These are phyloP conservation scores for Aramus guarauna DNA, from an alignment of 2,113 vertebrate species.

Conservation along the genomic window DNA sequence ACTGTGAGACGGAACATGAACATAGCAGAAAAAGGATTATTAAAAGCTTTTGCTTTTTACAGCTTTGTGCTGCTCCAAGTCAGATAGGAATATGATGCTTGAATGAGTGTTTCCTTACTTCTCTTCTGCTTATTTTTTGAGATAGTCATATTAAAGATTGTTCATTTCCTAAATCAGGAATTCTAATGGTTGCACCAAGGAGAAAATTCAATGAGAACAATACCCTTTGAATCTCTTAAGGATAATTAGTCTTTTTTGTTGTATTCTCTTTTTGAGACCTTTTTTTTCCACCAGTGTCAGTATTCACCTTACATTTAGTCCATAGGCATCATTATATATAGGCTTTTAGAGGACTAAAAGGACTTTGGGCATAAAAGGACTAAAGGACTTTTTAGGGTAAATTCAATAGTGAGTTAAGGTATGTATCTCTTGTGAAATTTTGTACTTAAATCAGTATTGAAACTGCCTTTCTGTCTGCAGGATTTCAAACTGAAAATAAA, in stretches of 20 bases:
- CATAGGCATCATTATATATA: neutral
- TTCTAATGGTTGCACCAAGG: neutral
- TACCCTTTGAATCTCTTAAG: neutral
- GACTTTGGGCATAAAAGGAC: neutral
- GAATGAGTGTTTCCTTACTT: neutral
- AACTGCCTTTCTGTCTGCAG: neutral
- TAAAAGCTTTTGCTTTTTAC: neutral
- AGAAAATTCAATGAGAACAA: neutral
- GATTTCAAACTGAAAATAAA: neutral
- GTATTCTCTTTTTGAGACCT: neutral
- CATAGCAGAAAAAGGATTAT: neutral
- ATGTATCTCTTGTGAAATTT: neutral
- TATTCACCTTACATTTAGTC: neutral
- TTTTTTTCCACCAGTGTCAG: neutral
- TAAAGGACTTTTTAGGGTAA: neutral
- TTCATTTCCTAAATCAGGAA: neutral
- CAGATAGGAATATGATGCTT: neutral
- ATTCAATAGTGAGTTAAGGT: neutral
- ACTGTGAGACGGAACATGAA: neutral
- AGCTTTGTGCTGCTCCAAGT: neutral
- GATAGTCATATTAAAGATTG: neutral
- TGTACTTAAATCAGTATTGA: neutral
- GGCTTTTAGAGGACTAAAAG: neutral
- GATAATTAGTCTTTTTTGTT: neutral
- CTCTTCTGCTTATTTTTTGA: neutral